Percentiles rank a stretch among this genome's conserved stretches.
These are phyloP conservation scores for Ceyx melanurus DNA, from an alignment of 2,113 vertebrate species.

Conservation along the genomic window DNA sequence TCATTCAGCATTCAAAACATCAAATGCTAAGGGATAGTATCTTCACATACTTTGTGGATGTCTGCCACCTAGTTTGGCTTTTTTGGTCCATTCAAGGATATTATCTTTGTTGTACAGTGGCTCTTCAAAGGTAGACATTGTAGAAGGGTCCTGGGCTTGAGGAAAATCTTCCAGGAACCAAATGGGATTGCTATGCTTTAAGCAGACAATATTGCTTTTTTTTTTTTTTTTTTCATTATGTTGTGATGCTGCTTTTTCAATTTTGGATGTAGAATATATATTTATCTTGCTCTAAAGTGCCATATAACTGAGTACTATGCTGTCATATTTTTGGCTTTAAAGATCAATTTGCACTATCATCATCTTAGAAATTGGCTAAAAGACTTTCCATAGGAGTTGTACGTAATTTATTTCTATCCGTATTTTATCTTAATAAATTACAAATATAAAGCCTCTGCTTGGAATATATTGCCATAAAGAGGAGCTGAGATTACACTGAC, in stretches of 20 bases:
- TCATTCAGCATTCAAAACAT: not conserved
- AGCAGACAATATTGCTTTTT: not conserved
- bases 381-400: not conserved
- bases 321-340: not conserved
- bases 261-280: not conserved
- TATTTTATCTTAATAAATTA: slow-evolving; percentile 20
- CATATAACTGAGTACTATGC: not conserved
- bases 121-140: not conserved
- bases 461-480: not conserved
- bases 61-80: not conserved
- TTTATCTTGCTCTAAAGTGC: not conserved
- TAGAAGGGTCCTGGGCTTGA: not conserved
- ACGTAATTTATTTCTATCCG: not conserved
- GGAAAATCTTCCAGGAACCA: not conserved
- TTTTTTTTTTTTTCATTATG: not conserved
- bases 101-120: fast-evolving
- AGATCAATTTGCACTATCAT: not conserved
- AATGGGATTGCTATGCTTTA: not conserved
- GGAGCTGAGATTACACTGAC: not conserved
- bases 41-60: not conserved
- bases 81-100: not conserved
- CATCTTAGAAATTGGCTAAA: not conserved
- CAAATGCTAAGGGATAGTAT: not conserved
- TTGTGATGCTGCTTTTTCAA: not conserved
- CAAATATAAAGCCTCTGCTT: slow-evolving; percentile 3